These are phyloP conservation scores for Tetragnatha versicolor DNA, from an alignment of 1,140 invertebrate genomes.

Conservation along the genomic window DNA sequence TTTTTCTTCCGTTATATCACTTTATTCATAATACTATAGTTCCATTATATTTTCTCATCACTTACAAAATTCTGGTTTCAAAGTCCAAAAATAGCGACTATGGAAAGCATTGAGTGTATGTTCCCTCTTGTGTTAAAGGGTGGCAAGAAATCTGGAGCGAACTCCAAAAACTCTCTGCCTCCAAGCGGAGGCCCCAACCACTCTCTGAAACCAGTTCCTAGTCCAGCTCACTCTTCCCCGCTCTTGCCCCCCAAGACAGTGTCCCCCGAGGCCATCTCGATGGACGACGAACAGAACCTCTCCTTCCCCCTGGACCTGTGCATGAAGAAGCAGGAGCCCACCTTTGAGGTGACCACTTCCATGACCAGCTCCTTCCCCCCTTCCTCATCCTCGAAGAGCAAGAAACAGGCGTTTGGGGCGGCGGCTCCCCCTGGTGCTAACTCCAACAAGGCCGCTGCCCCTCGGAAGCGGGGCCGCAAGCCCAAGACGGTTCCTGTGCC, in stretches of 20 bases:
- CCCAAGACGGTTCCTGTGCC: constrained; percentile 32
- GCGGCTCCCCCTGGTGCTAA: constrained; percentile 19
- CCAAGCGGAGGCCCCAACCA: constrained; percentile 20
- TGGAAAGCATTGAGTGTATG: no score
- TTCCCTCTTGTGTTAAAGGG: no score
- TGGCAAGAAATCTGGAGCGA: constrained; percentile 21
- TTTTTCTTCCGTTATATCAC: no score
- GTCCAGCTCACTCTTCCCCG: constrained; percentile 52
- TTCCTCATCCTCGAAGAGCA: constrained; percentile 3
- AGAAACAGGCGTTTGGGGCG: constrained; percentile 1
- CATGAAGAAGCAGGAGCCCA: constrained; percentile 52
- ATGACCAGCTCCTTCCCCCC: constrained; percentile 14
- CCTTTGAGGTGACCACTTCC: constrained; percentile 43
- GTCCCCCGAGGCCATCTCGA: constrained; percentile 13
- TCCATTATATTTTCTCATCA: no score
- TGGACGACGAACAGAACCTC: constrained; percentile 36
- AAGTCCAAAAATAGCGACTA: no score
- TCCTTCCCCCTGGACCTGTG: constrained; percentile 47
- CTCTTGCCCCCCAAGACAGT: constrained; percentile 25
- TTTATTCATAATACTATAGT: no score
- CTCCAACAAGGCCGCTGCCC: constrained; percentile 14
- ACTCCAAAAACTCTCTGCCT: constrained; percentile 40
- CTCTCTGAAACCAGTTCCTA: constrained; percentile 52
- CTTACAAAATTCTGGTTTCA: no score
- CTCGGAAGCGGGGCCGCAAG: constrained; percentile 35